A percentile compares a stretch with the other conserved stretches of the same genome.
These are phyloP conservation scores for Blastomussa wellsi DNA, from an alignment of 92 coral and sea anemone genomes.

Conservation along the genomic window DNA sequence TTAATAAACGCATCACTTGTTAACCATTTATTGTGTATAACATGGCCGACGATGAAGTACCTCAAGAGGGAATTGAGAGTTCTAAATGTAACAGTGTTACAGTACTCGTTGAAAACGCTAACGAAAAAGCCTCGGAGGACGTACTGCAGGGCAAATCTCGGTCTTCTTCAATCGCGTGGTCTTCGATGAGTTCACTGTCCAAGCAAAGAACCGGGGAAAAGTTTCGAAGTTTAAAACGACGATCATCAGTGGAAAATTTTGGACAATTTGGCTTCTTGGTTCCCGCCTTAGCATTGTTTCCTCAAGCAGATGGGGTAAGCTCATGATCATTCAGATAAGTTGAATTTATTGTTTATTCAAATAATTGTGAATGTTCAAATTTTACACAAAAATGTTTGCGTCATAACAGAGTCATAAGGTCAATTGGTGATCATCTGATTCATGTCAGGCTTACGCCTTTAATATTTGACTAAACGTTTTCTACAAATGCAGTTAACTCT, in stretches of 20 bases:
- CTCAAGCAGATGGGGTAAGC: conserved; percentile 88
- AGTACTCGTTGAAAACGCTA: conserved; percentile 15
- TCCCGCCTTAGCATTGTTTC: conserved; percentile 80
- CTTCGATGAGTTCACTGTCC: background rate
- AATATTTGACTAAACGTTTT: background rate
- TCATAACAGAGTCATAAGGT: background rate
- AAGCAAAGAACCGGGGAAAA: conserved; percentile 20
- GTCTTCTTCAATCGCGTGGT: conserved; percentile 22
- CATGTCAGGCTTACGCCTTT: background rate
- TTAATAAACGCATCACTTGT: background rate
- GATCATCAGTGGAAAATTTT: conserved; percentile 86
- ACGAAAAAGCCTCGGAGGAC: conserved; percentile 12
- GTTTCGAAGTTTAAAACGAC: conserved; percentile 74
- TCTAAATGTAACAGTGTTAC: conserved; percentile 28
- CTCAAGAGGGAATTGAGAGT: conserved; percentile 17
- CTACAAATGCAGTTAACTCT: no score
- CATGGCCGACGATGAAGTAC: conserved; percentile 36
- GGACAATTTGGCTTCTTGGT: conserved; percentile 90
- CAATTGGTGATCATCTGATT: background rate
- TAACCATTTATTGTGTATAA: background rate
- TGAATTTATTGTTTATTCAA: background rate
- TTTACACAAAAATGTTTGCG: background rate
- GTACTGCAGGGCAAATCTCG: conserved; percentile 13
- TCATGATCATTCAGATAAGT: no score
- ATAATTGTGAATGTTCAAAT: background rate